Percentiles rank a stretch among this genome's conserved stretches.
phyloP scores from a whole-genome alignment of 1,140 invertebrate genomes.

The Diorhabda sublineata region DNA sequence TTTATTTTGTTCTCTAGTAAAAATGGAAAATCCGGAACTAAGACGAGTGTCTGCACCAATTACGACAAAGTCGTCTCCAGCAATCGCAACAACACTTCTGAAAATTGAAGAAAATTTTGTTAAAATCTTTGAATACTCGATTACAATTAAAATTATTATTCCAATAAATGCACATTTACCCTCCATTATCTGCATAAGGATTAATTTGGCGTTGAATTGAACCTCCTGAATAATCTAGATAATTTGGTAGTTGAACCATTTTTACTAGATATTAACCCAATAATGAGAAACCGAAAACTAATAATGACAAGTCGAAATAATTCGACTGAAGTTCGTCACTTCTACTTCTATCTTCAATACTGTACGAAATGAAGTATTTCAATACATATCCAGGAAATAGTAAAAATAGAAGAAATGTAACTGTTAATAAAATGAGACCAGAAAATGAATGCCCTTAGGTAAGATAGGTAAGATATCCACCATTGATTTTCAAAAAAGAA shows the following conservation, averaged over 20 bases:
- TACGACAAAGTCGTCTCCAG: constrained; percentile 62
- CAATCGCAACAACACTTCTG: constrained; percentile 85
- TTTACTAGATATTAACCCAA: not conserved
- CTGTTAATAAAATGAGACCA: too few relatives aligned
- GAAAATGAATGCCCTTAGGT: too few relatives aligned
- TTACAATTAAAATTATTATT: not conserved
- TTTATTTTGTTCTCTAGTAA: constrained; percentile 83
- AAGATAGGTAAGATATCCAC: too few relatives aligned
- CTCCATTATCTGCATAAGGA: constrained; percentile 74
- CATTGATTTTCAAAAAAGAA: too few relatives aligned
- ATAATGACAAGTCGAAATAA: constrained; percentile 2
- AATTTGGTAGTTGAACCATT: constrained; percentile 28
- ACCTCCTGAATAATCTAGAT: constrained; percentile 61
- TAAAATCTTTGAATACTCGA: too few relatives aligned
- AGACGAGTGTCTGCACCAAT: constrained; percentile 88
- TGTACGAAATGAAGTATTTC: too few relatives aligned
- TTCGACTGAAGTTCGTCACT: not conserved
- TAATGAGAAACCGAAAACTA: not conserved
- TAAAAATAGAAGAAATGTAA: too few relatives aligned
- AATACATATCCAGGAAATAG: too few relatives aligned
- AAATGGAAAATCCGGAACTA: constrained; percentile 86
- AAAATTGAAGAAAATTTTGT: constrained; percentile 22
- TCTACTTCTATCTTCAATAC: not conserved
- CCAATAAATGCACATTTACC: constrained; percentile 51
- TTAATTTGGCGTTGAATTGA: constrained; percentile 62